Conservation (phyloP, 2,113 vertebrate genomes). For the Synodontis membranacea region DNA sequence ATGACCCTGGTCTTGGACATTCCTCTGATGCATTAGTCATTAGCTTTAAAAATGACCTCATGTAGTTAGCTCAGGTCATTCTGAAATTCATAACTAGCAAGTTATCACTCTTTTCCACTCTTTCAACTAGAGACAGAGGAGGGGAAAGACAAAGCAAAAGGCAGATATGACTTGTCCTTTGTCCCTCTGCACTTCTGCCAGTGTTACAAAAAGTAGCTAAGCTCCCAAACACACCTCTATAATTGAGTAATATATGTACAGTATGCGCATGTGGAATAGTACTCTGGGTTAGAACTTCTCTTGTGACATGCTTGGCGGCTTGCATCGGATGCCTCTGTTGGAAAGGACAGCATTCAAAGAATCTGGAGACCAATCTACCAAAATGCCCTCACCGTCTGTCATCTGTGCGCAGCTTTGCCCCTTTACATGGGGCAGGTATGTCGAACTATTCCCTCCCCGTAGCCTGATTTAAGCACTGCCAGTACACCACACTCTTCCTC, state of each 20-base stretch:
- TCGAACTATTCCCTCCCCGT: slow-evolving; percentile 41
- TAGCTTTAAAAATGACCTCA: background rate
- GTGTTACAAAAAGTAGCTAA: slow-evolving; percentile 42
- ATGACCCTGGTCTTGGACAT: background rate
- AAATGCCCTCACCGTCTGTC: slow-evolving; percentile 37
- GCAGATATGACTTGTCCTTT: background rate
- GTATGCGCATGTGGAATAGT: slow-evolving; percentile 47
- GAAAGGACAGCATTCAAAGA: slow-evolving; percentile 55
- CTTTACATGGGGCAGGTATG: slow-evolving; percentile 52
- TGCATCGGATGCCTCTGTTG: slow-evolving; percentile 44
- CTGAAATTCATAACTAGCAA: background rate
- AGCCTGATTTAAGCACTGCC: slow-evolving; percentile 58
- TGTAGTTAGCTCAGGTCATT: background rate
- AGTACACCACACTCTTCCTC: slow-evolving; percentile 20
- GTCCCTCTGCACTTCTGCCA: background rate
- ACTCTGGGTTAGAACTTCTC: slow-evolving; percentile 52
- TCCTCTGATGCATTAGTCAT: background rate
- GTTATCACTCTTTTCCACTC: background rate
- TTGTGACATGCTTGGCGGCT: slow-evolving; percentile 49
- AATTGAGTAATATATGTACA: slow-evolving; percentile 59
- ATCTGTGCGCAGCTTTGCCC: slow-evolving; percentile 46
- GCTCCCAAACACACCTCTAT: slow-evolving; percentile 33
- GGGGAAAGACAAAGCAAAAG: background rate
- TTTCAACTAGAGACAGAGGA: background rate
- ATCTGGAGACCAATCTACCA: slow-evolving; percentile 49